Conservation (phyloP, 2,797 vertebrate species). For the Pogonophryne albipinna region DNA sequence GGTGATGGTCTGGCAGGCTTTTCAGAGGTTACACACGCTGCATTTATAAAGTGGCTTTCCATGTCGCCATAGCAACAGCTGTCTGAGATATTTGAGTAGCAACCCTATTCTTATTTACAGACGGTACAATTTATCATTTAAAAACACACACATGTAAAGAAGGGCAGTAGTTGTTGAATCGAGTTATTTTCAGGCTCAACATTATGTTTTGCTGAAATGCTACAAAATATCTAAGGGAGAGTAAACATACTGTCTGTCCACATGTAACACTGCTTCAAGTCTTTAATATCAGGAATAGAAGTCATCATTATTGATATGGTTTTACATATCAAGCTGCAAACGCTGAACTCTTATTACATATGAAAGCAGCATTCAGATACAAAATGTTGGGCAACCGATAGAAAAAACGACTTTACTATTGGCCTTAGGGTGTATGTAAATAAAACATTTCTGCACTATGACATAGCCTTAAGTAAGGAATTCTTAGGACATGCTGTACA, state of each 20-base stretch:
- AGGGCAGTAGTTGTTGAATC: conserved; percentile 10
- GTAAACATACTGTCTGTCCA: conserved; percentile 18
- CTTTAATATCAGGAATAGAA: conserved; percentile 15
- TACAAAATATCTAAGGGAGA: conserved; percentile 16
- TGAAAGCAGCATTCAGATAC: not conserved
- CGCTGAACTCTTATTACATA: not conserved
- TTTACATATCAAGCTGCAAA: conserved; percentile 1
- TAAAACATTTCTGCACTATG: conserved; percentile 4
- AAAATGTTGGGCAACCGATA: too few species aligned
- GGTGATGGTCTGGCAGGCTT: conserved; percentile 14
- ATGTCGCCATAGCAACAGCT: conserved; percentile 34
- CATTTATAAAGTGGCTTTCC: conserved; percentile 30
- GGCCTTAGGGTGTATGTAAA: not conserved
- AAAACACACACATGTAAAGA: not conserved
- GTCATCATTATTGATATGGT: not conserved
- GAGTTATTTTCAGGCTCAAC: conserved; percentile 17
- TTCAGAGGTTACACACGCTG: conserved; percentile 49
- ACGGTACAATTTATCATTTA: conserved; percentile 2
- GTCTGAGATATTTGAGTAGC: conserved; percentile 11
- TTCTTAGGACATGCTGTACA: not conserved
- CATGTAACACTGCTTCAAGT: conserved; percentile 46
- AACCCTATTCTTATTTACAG: conserved; percentile 14
- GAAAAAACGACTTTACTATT: not conserved
- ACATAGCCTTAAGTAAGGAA: not conserved
- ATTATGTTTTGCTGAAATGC: conserved; percentile 12